Percentiles rank a stretch among this genome's conserved stretches.
Conservation (phyloP, 2,888 invertebrate species). For the Sinhomidia bicolor region DNA sequence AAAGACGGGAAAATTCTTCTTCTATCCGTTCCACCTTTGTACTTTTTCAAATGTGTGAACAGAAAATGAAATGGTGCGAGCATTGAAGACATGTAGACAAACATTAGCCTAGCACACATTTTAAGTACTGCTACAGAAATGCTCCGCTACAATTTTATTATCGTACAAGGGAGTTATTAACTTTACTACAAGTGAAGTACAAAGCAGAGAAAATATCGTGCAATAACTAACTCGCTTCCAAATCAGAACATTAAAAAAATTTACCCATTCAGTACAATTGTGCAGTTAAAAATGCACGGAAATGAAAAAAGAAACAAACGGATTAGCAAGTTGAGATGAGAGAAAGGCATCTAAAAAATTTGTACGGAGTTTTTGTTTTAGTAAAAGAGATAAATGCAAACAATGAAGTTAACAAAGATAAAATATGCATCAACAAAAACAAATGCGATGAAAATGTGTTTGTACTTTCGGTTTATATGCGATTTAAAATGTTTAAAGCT, state of each 20-base stretch:
- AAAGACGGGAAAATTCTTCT: slow-evolving; percentile 46
- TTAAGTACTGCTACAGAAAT: slow-evolving; percentile 7
- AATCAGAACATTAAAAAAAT: no score
- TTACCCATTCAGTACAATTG: no score
- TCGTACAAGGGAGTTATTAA: slow-evolving; percentile 66
- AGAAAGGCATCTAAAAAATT: background rate
- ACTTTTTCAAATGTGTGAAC: slow-evolving; percentile 39
- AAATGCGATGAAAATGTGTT: slow-evolving; percentile 24
- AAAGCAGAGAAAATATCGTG: no score
- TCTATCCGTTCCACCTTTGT: slow-evolving; percentile 62
- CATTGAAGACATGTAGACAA: background rate
- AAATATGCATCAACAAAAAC: slow-evolving; percentile 8
- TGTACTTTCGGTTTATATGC: background rate
- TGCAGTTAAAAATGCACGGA: slow-evolving; percentile 4
- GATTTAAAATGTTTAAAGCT: background rate
- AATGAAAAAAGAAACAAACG: background rate
- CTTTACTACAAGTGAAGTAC: slow-evolving; percentile 33
- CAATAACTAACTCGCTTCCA: no score
- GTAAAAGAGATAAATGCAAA: background rate
- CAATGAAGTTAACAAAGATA: background rate
- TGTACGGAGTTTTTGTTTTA: background rate
- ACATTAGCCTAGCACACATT: background rate
- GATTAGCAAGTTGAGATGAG: background rate
- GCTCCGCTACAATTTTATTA: slow-evolving; percentile 49
- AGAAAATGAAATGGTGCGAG: slow-evolving; percentile 42